Evolutionary conservation across 2,888 invertebrate species (phyloP), one percentile per base, ranked within the genome.

Genomic region (Lutraria lutraria): DNA sequence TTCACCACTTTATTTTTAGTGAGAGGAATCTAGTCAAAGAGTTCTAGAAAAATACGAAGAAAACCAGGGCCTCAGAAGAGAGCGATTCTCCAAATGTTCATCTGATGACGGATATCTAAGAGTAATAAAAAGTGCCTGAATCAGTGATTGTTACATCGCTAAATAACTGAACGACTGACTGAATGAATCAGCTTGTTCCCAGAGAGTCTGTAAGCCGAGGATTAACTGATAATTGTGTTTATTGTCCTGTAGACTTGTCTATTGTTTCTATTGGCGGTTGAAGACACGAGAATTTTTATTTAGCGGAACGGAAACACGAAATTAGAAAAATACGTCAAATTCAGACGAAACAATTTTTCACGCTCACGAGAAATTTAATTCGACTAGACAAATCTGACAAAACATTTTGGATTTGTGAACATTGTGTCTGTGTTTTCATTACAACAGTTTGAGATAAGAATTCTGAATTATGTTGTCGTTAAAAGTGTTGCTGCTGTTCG

Each of bases 1-100:
- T 68, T 68, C 63, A 68, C 63, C 25, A 25, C 25, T 68, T 68
- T 68, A 68, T 68, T 68, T 68, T 68, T 25, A 68, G 63, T 12
- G 25, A 25, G 63, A n/a, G 25, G 25, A n/a, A 25, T n/a, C 21
- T 56, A 16, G 6, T 56, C 56, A 68, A n/a, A 25, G 25, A 68
- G 6, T 68, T 68, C 25, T 21, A 68, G 25, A 12, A 8, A n/a
- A 68, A n/a, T 25, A 68, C 63, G 4, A 68, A 43, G 25, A 12
- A 68, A 25, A n/a, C 63, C 63, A 68, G 63, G 12, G 25, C 25
- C 8, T 25, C 63, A 4, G 8, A 43, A 15, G 60, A 60, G 63
- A 68, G 63, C 63, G 63, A 25, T 68, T n/a, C 25, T 8, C 63
- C 63, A 25, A 68, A 68, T 68, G 25, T 68, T 68, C 63, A 25